Base-by-base conservation (phyloP, 2,113 vertebrate species). In the Pteruthius melanotis region DNA sequence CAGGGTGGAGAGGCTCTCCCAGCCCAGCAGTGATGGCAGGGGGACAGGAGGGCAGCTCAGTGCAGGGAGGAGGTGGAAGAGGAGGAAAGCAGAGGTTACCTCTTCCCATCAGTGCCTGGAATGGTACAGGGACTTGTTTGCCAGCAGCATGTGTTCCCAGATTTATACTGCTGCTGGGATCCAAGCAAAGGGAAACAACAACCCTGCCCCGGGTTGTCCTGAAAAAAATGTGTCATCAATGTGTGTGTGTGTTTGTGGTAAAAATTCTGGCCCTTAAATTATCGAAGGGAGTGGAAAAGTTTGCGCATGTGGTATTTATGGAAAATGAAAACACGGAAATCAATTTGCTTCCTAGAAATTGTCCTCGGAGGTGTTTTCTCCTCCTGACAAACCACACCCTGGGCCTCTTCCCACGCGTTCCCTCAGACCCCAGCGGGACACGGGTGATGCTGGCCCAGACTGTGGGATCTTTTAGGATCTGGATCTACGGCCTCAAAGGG, bases 371-470 rank as follows among this genome's bases (percentile, higher is more conserved):
- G 18, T 37, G 52, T 66, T 53, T 84, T 21, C 45, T 23, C 0
- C 0, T 24, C 56, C 27, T 3, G 16, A 37, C 79, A 35, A 24
- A 60, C 27, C 6, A 2, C 65, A 75, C 15, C 2, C 1, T 37
- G 39, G 2, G 5, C 63, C 26, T 45, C 37, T 47, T n/a, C 26
- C 45, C 66, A 27, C 1, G 0, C 22, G 0, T 26, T 31, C 13
- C 50, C 11, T 1, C 14, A 8, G 26, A 8, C 18, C 52, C 2
- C 3, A 5, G 0, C 15, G 7, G 39, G 13, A 13, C 39, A 28
- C 7, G 15, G 39, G 1, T 3, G 12, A 2, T 1, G 15, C 47
- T 6, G 35, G 1, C 15, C 12, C 33, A 8, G 6, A 4, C 18
- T 3, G 0, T 1, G 27, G 13, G 1, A 30, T 11, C 26, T 15